These are phyloP conservation scores for Blastobasis adustella DNA, from an alignment of 2,888 invertebrate species.

Conservation along the genomic window DNA sequence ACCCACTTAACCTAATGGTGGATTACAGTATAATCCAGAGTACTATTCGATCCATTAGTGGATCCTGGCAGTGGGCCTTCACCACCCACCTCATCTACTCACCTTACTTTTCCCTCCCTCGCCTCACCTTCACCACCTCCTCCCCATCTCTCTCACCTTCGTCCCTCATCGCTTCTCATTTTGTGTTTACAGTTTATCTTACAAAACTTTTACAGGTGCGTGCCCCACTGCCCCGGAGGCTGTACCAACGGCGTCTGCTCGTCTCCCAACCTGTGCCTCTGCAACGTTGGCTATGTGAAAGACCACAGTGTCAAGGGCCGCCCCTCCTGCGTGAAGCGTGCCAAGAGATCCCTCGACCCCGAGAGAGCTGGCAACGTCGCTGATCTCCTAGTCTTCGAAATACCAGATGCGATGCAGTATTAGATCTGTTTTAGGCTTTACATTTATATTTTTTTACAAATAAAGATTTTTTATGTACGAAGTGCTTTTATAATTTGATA, in stretches of 20 bases:
- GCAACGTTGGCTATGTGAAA: conserved; percentile 80
- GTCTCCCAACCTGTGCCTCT: conserved; percentile 83
- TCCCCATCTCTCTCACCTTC: too few relatives aligned
- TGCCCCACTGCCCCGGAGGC: conserved; percentile 79
- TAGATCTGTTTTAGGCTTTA: neutral
- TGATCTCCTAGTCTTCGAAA: conserved; percentile 27
- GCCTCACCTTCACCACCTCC: too few relatives aligned
- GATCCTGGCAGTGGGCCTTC: too few relatives aligned
- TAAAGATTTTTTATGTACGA: too few relatives aligned
- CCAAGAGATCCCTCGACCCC: conserved; percentile 35
- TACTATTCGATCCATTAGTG: too few relatives aligned
- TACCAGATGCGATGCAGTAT: conserved; percentile 20
- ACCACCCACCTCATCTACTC: too few relatives aligned
- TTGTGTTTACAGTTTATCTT: too few relatives aligned
- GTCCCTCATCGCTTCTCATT: too few relatives aligned
- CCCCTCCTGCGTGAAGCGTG: conserved; percentile 75
- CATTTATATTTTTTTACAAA: neutral
- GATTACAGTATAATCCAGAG: too few relatives aligned
- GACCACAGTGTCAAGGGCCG: conserved; percentile 77
- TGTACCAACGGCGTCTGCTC: conserved; percentile 84
- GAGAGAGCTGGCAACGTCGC: conserved; percentile 17
- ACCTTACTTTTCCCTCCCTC: too few relatives aligned
- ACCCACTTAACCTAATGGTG: too few relatives aligned
- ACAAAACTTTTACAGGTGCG: conserved; percentile 50
- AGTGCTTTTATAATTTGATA: too few relatives aligned